These are phyloP conservation scores for Belgica antarctica DNA, from an alignment of 2,888 invertebrate genomes.

Conservation along the genomic window DNA sequence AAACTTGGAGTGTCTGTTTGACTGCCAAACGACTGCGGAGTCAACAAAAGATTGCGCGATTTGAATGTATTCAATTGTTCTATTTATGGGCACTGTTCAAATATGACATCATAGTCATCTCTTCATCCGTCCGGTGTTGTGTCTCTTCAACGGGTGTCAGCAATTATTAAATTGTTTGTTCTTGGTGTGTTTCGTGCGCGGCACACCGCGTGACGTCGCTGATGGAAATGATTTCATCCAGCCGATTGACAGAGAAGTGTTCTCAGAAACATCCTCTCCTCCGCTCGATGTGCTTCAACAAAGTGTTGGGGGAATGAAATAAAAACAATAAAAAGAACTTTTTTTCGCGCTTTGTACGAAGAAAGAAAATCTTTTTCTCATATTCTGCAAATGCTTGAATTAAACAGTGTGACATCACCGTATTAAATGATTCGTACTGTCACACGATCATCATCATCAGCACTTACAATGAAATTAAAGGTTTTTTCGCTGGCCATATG, in stretches of 20 bases:
- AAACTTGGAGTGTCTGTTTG: slow-evolving; percentile 1
- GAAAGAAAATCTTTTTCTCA: slow-evolving; percentile 10
- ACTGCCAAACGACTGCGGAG: background rate
- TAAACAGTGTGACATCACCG: slow-evolving; percentile 23
- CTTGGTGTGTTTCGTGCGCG: background rate
- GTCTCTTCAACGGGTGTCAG: background rate
- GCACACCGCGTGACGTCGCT: background rate
- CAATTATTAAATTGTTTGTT: background rate
- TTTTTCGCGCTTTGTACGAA: too few species aligned
- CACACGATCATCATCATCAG: slow-evolving; percentile 35
- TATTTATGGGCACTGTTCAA: background rate
- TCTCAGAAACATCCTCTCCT: background rate
- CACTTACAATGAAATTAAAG: too few species aligned
- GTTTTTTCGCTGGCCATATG: too few species aligned
- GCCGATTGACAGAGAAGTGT: background rate
- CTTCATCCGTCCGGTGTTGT: too few species aligned
- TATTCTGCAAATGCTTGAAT: slow-evolving; percentile 2
- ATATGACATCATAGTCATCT: too few species aligned
- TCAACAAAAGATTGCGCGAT: slow-evolving; percentile 20
- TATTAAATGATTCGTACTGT: slow-evolving; percentile 3
- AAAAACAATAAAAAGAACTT: slow-evolving; percentile 10
- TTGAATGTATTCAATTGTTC: slow-evolving; percentile 32
- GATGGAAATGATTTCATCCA: too few species aligned
- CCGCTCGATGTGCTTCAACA: background rate
- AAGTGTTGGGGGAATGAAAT: slow-evolving; percentile 11